Percentiles rank a stretch among this genome's conserved stretches.
Evolutionary conservation across 1,140 invertebrate species (phyloP).

Genomic region (Ceratosolen solmsi): DNA sequence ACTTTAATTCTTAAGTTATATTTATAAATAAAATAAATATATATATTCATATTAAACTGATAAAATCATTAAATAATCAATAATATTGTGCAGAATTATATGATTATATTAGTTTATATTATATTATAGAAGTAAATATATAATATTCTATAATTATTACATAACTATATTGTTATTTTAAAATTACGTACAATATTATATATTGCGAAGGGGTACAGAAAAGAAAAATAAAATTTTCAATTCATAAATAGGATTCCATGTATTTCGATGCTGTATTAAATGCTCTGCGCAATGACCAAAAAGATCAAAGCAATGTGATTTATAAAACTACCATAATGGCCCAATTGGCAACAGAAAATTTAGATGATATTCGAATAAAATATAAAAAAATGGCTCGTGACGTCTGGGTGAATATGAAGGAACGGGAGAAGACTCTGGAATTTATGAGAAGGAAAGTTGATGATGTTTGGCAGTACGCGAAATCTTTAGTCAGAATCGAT

Average conservation of each 20-base stretch:
- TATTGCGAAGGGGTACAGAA: too few species aligned
- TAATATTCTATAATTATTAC: too few species aligned
- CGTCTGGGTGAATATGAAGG: slow-evolving; percentile 77
- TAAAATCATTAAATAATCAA: too few species aligned
- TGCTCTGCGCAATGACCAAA: slow-evolving; percentile 74
- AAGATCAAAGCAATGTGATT: slow-evolving; percentile 75
- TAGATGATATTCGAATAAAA: slow-evolving; percentile 76
- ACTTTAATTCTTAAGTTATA: too few species aligned
- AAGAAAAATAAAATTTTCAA: not conserved
- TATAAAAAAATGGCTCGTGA: slow-evolving; percentile 75
- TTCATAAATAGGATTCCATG: slow-evolving; percentile 72
- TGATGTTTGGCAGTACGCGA: slow-evolving; percentile 75
- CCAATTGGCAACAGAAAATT: slow-evolving; percentile 77
- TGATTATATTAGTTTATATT: too few species aligned
- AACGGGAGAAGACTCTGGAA: slow-evolving; percentile 74
- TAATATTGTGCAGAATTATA: too few species aligned
- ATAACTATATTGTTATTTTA: too few species aligned
- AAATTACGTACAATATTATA: too few species aligned
- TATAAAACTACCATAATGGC: slow-evolving; percentile 77
- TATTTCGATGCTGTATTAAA: slow-evolving; percentile 77
- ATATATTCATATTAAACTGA: too few species aligned
- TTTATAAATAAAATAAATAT: too few species aligned
- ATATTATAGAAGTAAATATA: too few species aligned
- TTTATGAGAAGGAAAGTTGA: slow-evolving; percentile 73
- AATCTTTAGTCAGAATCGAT: slow-evolving; percentile 76